A percentile compares a stretch with the other conserved stretches of the same genome.
phyloP scores from a whole-genome alignment of 2,113 vertebrate genomes.

The Pituophis catenifer region DNA sequence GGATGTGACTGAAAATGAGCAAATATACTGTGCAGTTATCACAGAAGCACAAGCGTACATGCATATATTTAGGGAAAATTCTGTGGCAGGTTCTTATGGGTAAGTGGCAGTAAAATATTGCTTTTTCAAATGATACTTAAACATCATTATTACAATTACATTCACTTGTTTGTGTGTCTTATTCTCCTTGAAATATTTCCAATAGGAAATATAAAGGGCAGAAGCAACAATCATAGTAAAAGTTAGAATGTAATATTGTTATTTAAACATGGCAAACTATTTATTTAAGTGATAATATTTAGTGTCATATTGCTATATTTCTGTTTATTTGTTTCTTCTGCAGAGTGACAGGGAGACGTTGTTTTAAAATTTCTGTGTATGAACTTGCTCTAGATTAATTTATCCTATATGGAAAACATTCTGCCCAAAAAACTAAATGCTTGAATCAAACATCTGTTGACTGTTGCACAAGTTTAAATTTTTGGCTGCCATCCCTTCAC shows the following conservation, averaged over 20 bases:
- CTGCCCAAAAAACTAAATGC: not conserved
- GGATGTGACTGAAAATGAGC: slow-evolving; percentile 47
- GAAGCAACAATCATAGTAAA: slow-evolving; percentile 43
- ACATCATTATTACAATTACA: slow-evolving; percentile 29
- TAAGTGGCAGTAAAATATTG: slow-evolving; percentile 38
- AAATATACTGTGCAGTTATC: not conserved
- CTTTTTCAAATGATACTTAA: slow-evolving; percentile 43
- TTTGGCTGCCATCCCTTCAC: not conserved
- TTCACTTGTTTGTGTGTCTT: slow-evolving; percentile 43
- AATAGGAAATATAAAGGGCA: slow-evolving; percentile 9
- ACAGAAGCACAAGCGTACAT: not conserved
- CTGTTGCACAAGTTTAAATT: not conserved
- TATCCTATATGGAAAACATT: slow-evolving; percentile 24
- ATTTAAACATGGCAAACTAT: not conserved
- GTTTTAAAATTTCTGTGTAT: slow-evolving; percentile 44
- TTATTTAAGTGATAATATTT: not conserved
- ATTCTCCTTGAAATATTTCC: not conserved
- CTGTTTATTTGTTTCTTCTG: slow-evolving; percentile 4
- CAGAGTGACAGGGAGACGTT: slow-evolving; percentile 43
- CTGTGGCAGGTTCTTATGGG: slow-evolving; percentile 54
- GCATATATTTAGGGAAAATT: not conserved
- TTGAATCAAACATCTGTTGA: not conserved
- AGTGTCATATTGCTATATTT: slow-evolving; percentile 16
- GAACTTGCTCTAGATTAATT: slow-evolving; percentile 48
- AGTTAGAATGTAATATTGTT: slow-evolving; percentile 23